Percentiles rank a stretch among this genome's conserved stretches.
phyloP scores from a whole-genome alignment of 2,888 invertebrate species.

The Melieria omissa region DNA sequence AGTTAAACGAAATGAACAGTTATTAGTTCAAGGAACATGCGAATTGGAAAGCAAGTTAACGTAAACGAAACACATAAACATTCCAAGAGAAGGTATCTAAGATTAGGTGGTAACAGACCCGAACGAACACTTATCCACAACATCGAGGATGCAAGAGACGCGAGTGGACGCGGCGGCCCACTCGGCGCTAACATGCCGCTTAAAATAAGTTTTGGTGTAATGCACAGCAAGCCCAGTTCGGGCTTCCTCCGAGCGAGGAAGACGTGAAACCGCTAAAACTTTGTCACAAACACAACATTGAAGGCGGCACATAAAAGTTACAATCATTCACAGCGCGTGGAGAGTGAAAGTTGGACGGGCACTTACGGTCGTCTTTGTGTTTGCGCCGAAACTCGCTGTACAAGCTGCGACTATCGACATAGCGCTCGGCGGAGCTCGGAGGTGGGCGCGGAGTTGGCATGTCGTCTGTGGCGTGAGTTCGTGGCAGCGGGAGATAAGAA shows the following conservation, averaged over 20 bases:
- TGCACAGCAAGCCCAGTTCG: conserved; percentile 37
- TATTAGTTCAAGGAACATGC: too few species aligned
- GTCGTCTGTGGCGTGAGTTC: conserved; percentile 53
- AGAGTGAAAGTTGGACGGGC: conserved; percentile 36
- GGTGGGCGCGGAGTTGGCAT: conserved; percentile 64
- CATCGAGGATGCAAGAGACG: conserved; percentile 59
- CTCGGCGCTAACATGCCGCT: conserved; percentile 42
- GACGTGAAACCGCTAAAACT: background rate
- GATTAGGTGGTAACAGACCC: conserved; percentile 23
- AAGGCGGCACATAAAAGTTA: conserved; percentile 52
- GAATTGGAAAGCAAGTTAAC: background rate
- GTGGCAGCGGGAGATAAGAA: background rate
- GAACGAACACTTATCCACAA: conserved; percentile 61
- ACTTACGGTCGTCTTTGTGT: conserved; percentile 76
- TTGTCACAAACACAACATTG: conserved; percentile 57
- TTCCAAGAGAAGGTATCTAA: conserved; percentile 13
- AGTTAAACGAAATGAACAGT: too few species aligned
- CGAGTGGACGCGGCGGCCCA: conserved; percentile 35
- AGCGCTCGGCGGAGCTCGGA: conserved; percentile 56
- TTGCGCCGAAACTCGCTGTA: conserved; percentile 72
- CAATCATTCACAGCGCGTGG: conserved; percentile 23
- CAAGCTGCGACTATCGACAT: conserved; percentile 62
- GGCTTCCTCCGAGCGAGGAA: conserved; percentile 25
- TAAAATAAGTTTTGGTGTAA: conserved; percentile 23
- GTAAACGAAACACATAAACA: conserved; percentile 28